phyloP scores from a whole-genome alignment of 1,140 invertebrate species.

The Aphidius ervi region DNA sequence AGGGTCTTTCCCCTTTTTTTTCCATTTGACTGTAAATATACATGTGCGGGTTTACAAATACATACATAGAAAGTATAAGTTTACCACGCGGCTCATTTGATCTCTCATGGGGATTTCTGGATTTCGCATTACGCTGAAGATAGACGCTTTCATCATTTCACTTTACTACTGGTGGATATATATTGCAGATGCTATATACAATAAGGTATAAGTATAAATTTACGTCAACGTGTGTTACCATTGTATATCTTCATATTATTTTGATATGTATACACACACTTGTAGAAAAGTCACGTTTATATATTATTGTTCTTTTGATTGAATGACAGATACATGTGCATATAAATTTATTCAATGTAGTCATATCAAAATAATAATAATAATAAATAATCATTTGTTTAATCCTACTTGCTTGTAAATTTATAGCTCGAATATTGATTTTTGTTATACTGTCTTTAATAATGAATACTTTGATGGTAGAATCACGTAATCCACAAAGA shows the following conservation, averaged over 20 bases:
- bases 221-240: too few species aligned
- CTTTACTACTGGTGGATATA: background rate
- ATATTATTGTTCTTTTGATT: background rate
- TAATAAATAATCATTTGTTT: too few species aligned
- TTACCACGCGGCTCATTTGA: conserved; percentile 20
- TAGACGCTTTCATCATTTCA: conserved; percentile 11
- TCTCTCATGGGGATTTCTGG: conserved; percentile 16
- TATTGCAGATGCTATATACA: background rate
- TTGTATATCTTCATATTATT: too few species aligned
- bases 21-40: too few species aligned
- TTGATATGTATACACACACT: background rate
- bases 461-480: too few species aligned
- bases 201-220: too few species aligned
- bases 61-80: background rate
- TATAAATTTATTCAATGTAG: background rate
- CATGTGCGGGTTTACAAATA: background rate
- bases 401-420: too few species aligned
- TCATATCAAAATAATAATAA: too few species aligned
- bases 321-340: background rate
- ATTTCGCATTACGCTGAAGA: conserved; percentile 10
- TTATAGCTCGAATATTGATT: too few species aligned
- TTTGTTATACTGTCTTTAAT: background rate
- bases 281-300: background rate
- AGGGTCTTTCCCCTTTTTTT: background rate
- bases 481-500: too few species aligned